These are phyloP conservation scores for Tachysurus vachellii DNA, from an alignment of 2,113 vertebrate genomes.

Conservation along the genomic window DNA sequence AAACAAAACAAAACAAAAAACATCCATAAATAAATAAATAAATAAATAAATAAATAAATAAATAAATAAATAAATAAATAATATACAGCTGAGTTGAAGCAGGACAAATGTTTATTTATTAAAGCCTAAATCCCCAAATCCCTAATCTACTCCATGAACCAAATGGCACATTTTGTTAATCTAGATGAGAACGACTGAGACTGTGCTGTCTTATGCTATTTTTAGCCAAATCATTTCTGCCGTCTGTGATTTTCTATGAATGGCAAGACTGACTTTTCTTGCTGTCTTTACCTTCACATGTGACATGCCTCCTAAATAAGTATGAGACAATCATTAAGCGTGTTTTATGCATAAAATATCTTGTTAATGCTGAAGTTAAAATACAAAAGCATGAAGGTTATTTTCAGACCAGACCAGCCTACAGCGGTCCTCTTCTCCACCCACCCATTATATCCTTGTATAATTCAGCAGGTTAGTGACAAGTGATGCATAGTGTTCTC, in stretches of 20 bases:
- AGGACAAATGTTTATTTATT: background rate
- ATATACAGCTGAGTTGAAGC: background rate
- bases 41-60: too few relatives aligned
- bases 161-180: constrained; percentile 21
- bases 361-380: background rate
- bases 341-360: constrained; percentile 6
- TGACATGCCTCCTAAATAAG: constrained; percentile 6
- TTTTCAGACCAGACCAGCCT: constrained; percentile 67
- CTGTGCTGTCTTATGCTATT: constrained; percentile 9
- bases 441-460: constrained; percentile 64
- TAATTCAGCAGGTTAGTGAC: constrained; percentile 63
- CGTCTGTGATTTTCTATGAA: background rate
- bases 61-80: too few relatives aligned
- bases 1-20: background rate
- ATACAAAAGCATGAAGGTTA: constrained; percentile 55
- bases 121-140: background rate
- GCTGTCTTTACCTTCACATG: constrained; percentile 2
- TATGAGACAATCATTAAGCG: background rate
- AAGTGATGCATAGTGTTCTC: constrained; percentile 22
- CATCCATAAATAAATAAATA: too few relatives aligned
- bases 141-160: background rate
- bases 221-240: background rate
- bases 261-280: background rate
- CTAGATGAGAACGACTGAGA: background rate
- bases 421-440: constrained; percentile 60